Evolutionary conservation across 2,113 vertebrate species (phyloP).

Genomic region (Psephotus haematonotus): DNA sequence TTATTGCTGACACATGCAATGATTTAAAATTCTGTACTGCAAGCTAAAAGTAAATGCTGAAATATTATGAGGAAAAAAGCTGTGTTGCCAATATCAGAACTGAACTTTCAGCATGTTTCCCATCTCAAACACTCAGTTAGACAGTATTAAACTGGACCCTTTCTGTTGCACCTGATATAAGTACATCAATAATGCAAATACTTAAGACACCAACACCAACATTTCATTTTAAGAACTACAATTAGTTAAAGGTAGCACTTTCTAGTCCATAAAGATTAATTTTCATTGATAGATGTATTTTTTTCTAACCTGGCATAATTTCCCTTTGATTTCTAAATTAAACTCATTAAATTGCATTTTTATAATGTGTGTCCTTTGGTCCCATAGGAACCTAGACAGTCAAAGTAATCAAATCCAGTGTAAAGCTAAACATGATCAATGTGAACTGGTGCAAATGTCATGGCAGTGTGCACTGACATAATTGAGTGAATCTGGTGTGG

Average conservation of each 20-base stretch:
- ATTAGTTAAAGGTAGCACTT: neutral
- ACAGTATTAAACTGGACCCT: neutral
- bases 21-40: neutral
- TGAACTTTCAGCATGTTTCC: neutral
- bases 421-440: neutral
- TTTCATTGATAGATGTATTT: neutral
- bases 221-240: neutral
- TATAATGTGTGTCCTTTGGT: fast-evolving
- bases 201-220: neutral
- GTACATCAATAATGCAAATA: neutral
- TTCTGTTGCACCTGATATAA: neutral
- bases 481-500: neutral
- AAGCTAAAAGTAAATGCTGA: neutral
- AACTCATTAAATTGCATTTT: neutral
- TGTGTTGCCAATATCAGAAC: neutral
- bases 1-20: neutral
- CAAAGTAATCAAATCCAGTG: neutral
- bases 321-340: neutral
- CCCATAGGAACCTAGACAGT: neutral
- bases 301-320: neutral
- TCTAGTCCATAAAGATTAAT: neutral
- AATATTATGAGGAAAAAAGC: neutral
- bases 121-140: neutral
- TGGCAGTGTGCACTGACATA: neutral
- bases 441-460: neutral